A percentile compares a stretch with the other conserved stretches of the same genome.
Evolutionary conservation across 2,888 invertebrate species (phyloP).

Genomic region (Dermolepida albohirtum): DNA sequence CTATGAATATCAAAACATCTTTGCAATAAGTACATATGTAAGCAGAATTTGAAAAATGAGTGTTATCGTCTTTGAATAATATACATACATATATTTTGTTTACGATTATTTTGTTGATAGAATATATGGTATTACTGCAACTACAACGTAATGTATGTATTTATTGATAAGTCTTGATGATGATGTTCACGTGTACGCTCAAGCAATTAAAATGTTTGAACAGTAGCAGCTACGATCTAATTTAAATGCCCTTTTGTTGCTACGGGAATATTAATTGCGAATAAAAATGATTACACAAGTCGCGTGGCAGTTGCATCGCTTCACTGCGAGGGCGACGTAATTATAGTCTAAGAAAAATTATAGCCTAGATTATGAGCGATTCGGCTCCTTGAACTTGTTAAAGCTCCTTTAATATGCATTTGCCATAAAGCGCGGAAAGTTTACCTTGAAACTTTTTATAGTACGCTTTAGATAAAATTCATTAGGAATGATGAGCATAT

Average conservation of each 20-base stretch:
- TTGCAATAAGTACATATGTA: no score
- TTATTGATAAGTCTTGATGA: not conserved
- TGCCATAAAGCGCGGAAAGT: not conserved
- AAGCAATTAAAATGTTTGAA: not conserved
- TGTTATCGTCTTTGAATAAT: no score
- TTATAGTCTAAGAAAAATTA: constrained; percentile 19
- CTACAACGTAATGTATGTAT: not conserved
- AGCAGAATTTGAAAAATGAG: no score
- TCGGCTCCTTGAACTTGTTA: not conserved
- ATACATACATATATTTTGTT: no score
- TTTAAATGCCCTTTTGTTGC: constrained; percentile 4
- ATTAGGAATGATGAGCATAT: no score
- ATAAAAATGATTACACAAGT: constrained; percentile 1
- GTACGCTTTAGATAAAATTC: no score
- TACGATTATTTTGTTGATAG: not conserved
- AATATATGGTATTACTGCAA: not conserved
- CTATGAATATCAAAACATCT: no score
- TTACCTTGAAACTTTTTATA: not conserved
- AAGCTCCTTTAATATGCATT: no score
- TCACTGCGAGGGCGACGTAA: constrained; percentile 15
- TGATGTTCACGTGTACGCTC: no score
- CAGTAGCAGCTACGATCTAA: constrained; percentile 3
- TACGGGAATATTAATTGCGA: constrained; percentile 3
- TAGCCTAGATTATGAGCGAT: constrained; percentile 7
- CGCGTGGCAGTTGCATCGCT: constrained; percentile 22